Evolutionary conservation across 2,113 vertebrate species (phyloP).

Genomic region (Seriola aureovittata): DNA sequence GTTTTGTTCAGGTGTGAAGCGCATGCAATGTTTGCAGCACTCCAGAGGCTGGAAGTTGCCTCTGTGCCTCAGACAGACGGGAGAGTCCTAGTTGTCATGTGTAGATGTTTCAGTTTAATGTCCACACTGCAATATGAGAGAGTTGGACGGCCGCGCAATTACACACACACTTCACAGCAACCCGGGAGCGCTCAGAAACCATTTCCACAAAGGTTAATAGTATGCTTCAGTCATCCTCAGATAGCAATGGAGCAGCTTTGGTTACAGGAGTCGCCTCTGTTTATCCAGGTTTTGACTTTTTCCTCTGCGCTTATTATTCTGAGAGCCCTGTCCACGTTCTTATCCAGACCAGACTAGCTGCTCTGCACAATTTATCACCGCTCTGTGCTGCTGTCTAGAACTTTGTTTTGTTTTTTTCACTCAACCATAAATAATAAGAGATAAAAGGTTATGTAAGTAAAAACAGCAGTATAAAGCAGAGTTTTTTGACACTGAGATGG

Average conservation of each 20-base stretch:
- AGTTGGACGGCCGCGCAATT: conserved; percentile 7
- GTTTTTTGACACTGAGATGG: conserved; percentile 11
- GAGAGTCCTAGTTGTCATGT: neutral
- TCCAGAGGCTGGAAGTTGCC: conserved; percentile 3
- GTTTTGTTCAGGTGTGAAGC: neutral
- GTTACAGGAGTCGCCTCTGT: conserved; percentile 65
- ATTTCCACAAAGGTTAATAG: conserved; percentile 76
- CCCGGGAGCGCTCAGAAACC: conserved; percentile 18
- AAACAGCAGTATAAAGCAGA: neutral
- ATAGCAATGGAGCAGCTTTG: conserved; percentile 39
- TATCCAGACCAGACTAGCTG: conserved; percentile 39
- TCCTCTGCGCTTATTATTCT: conserved; percentile 48
- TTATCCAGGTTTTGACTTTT: conserved; percentile 63
- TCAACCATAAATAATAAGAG: conserved; percentile 9
- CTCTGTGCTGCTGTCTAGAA: conserved; percentile 21
- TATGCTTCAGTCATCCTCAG: conserved; percentile 63
- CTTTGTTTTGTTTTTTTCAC: neutral
- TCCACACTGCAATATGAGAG: neutral
- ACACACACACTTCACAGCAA: conserved; percentile 5
- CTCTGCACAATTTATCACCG: conserved; percentile 43
- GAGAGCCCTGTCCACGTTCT: neutral
- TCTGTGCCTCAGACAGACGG: conserved; percentile 1
- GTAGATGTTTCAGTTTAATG: conserved; percentile 29
- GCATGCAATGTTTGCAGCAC: neutral
- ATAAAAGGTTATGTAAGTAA: conserved; percentile 16